phyloP scores from a whole-genome alignment of 1,140 invertebrate species.

The Palaemon carinicauda region DNA sequence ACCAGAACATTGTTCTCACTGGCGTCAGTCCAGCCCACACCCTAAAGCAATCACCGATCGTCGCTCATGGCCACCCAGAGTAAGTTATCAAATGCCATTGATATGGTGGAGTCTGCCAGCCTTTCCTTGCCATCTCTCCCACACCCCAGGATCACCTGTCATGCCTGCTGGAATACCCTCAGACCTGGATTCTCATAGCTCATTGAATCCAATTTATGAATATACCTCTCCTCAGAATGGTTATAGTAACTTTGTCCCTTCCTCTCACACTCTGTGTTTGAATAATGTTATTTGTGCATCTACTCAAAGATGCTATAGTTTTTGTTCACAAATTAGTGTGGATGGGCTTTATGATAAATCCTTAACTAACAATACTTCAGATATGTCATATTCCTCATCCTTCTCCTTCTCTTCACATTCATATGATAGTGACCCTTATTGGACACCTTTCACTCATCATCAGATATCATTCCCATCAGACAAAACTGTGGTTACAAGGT shows the following conservation, averaged over 20 bases:
- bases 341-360: background rate
- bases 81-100: conserved; percentile 49
- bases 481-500: background rate
- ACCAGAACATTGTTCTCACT: conserved; percentile 35
- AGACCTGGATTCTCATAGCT: background rate
- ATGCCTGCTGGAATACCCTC: background rate
- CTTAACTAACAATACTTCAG: background rate
- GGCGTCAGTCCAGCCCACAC: conserved; percentile 54
- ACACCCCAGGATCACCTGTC: background rate
- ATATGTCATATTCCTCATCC: background rate
- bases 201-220: too few species aligned
- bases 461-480: background rate
- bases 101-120: conserved; percentile 34
- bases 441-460: conserved; percentile 28
- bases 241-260: too few species aligned
- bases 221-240: too few species aligned
- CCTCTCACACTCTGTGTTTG: too few species aligned
- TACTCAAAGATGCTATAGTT: background rate
- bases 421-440: conserved; percentile 48
- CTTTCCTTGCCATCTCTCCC: background rate
- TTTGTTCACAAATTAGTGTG: conserved; percentile 3
- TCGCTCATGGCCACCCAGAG: conserved; percentile 57
- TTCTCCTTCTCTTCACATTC: background rate
- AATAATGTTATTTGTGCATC: too few species aligned
- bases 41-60: conserved; percentile 53